Evolutionary conservation across 1,140 invertebrate species (phyloP), one percentile per base, ranked within the genome.

Genomic region (Potamilus streckersoni): DNA sequence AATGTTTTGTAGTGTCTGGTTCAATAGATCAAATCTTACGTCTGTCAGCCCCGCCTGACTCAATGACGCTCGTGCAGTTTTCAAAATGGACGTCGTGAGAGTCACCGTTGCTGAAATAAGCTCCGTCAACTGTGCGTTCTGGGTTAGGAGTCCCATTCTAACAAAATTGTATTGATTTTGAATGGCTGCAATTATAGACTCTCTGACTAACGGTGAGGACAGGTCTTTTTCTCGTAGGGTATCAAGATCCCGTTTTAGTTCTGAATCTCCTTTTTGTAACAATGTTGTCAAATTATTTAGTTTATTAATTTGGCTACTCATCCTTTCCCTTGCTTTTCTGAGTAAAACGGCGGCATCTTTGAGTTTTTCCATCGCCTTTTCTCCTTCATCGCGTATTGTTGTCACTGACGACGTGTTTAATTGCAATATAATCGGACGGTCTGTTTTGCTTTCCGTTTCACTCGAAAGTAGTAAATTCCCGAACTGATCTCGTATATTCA

Each of bases 111-210:
- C 68, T 12, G 63, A 56, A 61, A 77, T 77, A 15, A 77, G 58
- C 31, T 77, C 75, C 23, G 68, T 77, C 60, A 77, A 59, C 23
- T 77, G 70, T 1, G 65, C 68, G 55, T 77, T 77, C 63, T 77
- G 75, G 8, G 75, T 68, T 5, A 77, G 59, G 8, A 77, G 65
- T 11, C 75, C 75, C 75, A 77, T 77, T 23, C 75, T 27, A 15
- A 77, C 59, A 55, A 77, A 77, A 31, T 77, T 77, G 49, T 77
- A 77, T 60, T 77, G 75, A 60, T 77, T 77, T 61, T 77, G 75
- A 23, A 77, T 31, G 6, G 75, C 75, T 61, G 74, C 74, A 67
- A 76, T 76, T 31, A 76, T 76, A 14, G 74, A 63, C 55, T 76
- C 74, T 17, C 74, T 57, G 8, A 71, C 74, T 17, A 76, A 55